These are phyloP conservation scores for Rhagium mordax DNA, from an alignment of 2,888 invertebrate genomes.

Conservation along the genomic window DNA sequence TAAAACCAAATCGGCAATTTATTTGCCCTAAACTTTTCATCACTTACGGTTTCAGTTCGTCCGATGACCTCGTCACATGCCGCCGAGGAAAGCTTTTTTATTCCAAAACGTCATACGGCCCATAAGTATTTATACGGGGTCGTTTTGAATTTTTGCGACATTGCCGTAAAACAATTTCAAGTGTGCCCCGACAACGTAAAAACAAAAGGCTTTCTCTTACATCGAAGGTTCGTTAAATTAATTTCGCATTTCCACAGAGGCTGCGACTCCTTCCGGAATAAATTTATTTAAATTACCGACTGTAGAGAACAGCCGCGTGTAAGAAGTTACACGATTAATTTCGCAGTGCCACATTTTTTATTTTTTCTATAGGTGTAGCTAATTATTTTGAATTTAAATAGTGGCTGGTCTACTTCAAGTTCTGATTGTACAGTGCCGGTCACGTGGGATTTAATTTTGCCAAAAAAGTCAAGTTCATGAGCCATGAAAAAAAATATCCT, in stretches of 20 bases:
- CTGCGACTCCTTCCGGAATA: neutral
- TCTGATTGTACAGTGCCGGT: no score
- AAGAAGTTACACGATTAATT: neutral
- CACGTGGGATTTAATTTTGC: no score
- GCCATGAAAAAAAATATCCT: neutral
- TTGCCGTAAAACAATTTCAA: neutral
- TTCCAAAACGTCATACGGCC: no score
- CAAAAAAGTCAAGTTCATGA: no score
- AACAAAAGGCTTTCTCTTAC: neutral
- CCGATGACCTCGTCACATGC: neutral
- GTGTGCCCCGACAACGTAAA: neutral
- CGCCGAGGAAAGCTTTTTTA: no score
- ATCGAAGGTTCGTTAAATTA: neutral
- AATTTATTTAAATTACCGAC: neutral
- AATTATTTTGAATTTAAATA: neutral
- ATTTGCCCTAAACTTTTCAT: neutral
- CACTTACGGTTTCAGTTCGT: neutral
- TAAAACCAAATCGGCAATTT: neutral
- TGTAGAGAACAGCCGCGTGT: neutral
- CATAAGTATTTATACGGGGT: no score
- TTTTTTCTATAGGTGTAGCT: neutral
- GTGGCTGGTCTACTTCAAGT: neutral
- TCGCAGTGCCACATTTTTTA: neutral
- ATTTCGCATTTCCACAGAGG: neutral
- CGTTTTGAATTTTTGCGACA: neutral